These are phyloP conservation scores for Poecilus cupreus DNA, from an alignment of 2,888 invertebrate species.

Conservation along the genomic window DNA sequence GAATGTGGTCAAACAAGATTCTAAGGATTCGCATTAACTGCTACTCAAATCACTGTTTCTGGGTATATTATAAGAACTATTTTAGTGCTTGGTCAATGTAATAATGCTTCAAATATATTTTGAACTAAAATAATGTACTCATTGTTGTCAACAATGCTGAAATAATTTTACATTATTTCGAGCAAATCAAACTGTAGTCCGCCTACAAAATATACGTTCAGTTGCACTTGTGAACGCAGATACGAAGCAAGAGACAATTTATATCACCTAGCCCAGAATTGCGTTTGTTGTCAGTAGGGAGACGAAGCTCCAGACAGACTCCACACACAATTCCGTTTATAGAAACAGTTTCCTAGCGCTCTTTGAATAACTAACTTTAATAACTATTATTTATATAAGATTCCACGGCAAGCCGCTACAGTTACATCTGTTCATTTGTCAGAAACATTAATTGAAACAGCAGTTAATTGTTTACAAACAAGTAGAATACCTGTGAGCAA, in stretches of 20 bases:
- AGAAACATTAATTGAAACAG: constrained; percentile 48
- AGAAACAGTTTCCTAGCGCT: constrained; percentile 31
- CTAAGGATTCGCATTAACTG: too few species aligned
- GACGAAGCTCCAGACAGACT: background rate
- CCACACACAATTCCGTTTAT: constrained; percentile 14
- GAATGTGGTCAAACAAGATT: too few species aligned
- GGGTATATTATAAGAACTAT: too few species aligned
- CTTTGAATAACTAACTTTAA: constrained; percentile 35
- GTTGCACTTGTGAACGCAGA: too few species aligned
- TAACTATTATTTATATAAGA: constrained; percentile 43
- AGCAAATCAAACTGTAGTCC: background rate
- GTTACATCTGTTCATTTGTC: constrained; percentile 36
- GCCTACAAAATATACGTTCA: too few species aligned
- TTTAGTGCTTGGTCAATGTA: too few species aligned
- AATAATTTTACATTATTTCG: too few species aligned
- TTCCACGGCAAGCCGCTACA: constrained; percentile 2
- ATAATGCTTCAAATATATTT: too few species aligned
- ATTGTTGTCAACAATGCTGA: too few species aligned
- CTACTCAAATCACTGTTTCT: too few species aligned
- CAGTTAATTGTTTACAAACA: constrained; percentile 54
- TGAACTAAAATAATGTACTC: too few species aligned
- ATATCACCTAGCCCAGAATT: background rate
- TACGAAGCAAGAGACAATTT: too few species aligned
- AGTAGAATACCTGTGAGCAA: constrained; percentile 42
- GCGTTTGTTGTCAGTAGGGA: background rate